Conservation (phyloP, 2,113 vertebrate genomes). For the Trogon melanurus region DNA sequence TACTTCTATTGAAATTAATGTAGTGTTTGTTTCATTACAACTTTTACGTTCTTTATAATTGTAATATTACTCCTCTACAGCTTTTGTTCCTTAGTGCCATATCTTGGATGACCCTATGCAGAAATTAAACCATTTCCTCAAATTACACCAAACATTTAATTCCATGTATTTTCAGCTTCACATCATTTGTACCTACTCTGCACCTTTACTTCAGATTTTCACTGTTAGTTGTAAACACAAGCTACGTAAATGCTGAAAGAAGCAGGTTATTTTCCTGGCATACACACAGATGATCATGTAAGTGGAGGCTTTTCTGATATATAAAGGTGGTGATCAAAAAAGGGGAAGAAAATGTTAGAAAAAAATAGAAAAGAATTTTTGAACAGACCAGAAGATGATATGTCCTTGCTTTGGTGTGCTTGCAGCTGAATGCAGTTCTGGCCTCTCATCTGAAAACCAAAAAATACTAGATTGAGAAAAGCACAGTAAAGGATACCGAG, state of each 20-base stretch:
- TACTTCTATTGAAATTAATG: constrained; percentile 18
- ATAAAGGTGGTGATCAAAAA: not conserved
- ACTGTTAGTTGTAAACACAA: not conserved
- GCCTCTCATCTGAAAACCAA: not conserved
- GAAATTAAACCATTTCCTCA: not conserved
- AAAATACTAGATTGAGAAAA: not conserved
- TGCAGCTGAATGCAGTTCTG: not conserved
- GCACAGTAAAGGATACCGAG: not conserved
- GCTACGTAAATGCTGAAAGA: not conserved
- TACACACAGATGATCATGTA: not conserved
- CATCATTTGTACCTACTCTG: not conserved
- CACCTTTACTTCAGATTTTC: not conserved
- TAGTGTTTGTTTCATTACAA: not conserved
- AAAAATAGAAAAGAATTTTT: not conserved
- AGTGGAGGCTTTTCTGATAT: not conserved
- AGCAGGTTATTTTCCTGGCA: not conserved
- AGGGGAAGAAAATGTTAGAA: not conserved
- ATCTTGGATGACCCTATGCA: not conserved
- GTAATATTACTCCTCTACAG: not conserved
- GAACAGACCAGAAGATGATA: not conserved
- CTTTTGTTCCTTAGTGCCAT: not conserved
- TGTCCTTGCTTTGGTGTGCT: not conserved
- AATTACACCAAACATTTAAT: not conserved
- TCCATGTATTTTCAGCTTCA: not conserved
- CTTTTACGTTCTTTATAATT: not conserved